Percentiles rank a stretch among this genome's conserved stretches.
phyloP scores from a whole-genome alignment of 1,140 invertebrate species.

The Listronotus bonariensis region DNA sequence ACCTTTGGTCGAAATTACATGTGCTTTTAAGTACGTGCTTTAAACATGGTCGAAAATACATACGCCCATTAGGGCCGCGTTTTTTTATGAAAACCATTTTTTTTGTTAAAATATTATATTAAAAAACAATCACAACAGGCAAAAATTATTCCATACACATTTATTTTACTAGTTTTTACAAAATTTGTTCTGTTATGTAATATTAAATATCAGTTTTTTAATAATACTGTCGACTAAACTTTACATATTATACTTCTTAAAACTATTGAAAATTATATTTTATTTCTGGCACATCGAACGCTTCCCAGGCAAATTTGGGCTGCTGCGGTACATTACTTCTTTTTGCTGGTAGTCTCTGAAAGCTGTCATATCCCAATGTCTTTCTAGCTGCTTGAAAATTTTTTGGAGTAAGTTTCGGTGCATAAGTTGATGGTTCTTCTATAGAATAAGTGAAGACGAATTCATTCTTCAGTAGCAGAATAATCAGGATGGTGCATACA shows the following conservation, averaged over 20 bases:
- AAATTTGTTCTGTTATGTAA: no score
- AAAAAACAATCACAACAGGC: no score
- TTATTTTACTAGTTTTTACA: no score
- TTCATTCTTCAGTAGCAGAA: background rate
- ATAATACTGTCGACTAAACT: background rate
- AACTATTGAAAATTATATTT: conserved; percentile 5
- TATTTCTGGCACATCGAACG: background rate
- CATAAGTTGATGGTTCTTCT: background rate
- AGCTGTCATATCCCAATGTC: conserved; percentile 1
- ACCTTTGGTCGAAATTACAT: no score
- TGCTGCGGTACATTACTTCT: background rate
- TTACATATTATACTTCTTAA: background rate
- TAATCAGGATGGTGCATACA: background rate
- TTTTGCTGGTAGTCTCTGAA: conserved; percentile 3
- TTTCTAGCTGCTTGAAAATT: background rate
- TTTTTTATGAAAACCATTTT: no score
- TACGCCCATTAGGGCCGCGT: no score
- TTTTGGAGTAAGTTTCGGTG: background rate
- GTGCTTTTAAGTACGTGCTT: no score
- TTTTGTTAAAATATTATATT: no score
- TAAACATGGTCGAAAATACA: no score
- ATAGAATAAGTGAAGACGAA: background rate
- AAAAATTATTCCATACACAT: no score
- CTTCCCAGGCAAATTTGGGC: background rate
- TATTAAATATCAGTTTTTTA: no score